These are phyloP conservation scores for Ctenomys sociabilis DNA, from an alignment of 2,113 vertebrate genomes.

Conservation along the genomic window DNA sequence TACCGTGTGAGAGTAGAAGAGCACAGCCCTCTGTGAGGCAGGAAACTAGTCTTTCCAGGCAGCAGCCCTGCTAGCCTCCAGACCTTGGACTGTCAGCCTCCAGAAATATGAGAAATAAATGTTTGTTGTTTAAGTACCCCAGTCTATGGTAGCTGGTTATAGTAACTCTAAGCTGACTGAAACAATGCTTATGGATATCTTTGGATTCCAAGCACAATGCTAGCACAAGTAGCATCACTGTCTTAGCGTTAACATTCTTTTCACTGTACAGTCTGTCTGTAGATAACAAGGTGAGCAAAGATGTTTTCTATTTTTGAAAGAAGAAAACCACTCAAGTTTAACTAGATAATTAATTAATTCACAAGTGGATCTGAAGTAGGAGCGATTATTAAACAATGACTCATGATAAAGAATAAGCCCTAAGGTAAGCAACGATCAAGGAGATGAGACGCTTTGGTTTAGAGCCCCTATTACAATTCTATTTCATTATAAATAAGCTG, in stretches of 20 bases:
- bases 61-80: neutral
- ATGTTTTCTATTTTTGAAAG: slow-evolving; percentile 32
- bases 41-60: neutral
- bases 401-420: slow-evolving; percentile 58
- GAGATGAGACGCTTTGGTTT: slow-evolving; percentile 79
- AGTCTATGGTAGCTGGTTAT: neutral
- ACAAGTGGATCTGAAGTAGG: slow-evolving; percentile 55
- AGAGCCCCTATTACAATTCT: slow-evolving; percentile 85
- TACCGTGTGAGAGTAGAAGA: neutral
- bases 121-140: neutral
- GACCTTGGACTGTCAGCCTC: neutral
- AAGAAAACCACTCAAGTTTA: slow-evolving; percentile 38
- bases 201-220: neutral
- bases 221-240: neutral
- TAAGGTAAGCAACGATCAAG: slow-evolving; percentile 46
- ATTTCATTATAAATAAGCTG: slow-evolving; percentile 85
- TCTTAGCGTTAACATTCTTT: neutral
- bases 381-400: slow-evolving; percentile 51
- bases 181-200: neutral
- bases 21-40: neutral
- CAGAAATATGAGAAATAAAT: neutral
- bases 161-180: neutral
- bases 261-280: neutral
- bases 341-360: slow-evolving; percentile 69
- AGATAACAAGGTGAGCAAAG: slow-evolving; percentile 47